Evolutionary conservation across 2,797 vertebrate species (phyloP), one percentile per base, ranked within the genome.

Genomic region (Diceros bicornis): DNA sequence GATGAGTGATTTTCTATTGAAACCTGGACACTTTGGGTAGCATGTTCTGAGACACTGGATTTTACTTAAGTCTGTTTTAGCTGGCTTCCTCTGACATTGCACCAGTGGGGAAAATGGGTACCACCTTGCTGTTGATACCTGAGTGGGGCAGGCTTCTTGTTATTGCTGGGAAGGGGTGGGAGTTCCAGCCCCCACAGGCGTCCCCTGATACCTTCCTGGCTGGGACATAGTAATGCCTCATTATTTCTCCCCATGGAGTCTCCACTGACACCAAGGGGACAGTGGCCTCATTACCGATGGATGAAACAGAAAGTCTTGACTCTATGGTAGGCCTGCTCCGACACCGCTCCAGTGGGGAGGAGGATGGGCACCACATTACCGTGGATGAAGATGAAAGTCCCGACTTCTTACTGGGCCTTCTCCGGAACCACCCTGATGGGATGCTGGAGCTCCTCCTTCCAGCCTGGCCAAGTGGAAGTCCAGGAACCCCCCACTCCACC

Each of bases 171-270:
- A 6, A 41, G 23, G 41, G 14, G 13, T 1, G 3, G 16, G n/a
- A 29, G 23, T 4, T 44, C 25, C 10, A 27, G 34, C 9, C 25
- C 8, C 37, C 4, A n/a, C 1, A 23, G 52, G 29, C 7, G 13
- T 14, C 13, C 62, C 7, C 0, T 8, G 7, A 6, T 2, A 2
- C 27, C 6, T 32, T 2, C 23, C 3, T 7, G 11, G 47, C 68
- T 61, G 21, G 25, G 17, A 25, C 16, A 44, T 8, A 23, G 20
- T 1, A 4, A 13, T 6, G 1, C 4, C 6, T n/a, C 2, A 1
- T 44, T 21, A 55, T 8, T 4, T 17, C 0, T 9, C 50, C 50
- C 50, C 14, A 16, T 52, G 50, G 13, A 29, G 7, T 44, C 32
- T 61, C 32, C 68, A 25, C 14, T 32, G 47, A 29, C 12, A 47